These are phyloP conservation scores for Eristalis pertinax DNA, from an alignment of 2,888 invertebrate species.

Conservation along the genomic window DNA sequence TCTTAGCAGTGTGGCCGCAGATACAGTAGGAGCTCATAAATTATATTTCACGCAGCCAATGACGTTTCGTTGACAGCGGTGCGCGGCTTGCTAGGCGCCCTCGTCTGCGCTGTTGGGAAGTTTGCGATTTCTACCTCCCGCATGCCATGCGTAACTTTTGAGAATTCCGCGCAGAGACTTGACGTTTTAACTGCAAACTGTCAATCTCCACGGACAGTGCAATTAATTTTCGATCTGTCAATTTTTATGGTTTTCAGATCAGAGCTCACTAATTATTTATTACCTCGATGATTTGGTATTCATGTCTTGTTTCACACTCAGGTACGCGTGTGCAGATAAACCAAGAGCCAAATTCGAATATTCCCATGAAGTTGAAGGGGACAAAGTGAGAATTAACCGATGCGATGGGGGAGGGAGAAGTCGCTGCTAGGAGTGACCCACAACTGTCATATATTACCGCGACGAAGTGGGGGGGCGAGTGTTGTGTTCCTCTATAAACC, in stretches of 20 bases:
- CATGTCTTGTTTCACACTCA: constrained; percentile 43
- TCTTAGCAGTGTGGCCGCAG: constrained; percentile 18
- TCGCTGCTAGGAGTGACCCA: constrained; percentile 26
- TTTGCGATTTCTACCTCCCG: constrained; percentile 23
- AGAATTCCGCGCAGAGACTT: constrained; percentile 27
- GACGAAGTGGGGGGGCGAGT: constrained; percentile 3
- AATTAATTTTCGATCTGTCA: constrained; percentile 59
- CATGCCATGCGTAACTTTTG: not conserved
- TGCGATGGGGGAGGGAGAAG: not conserved
- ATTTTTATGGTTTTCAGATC: constrained; percentile 63
- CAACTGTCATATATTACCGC: constrained; percentile 59
- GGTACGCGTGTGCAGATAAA: constrained; percentile 25
- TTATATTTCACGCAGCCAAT: constrained; percentile 45
- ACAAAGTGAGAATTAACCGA: not conserved
- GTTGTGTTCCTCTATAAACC: not conserved
- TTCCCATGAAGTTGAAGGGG: constrained; percentile 21
- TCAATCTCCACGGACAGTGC: constrained; percentile 20
- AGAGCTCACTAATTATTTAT: constrained; percentile 57
- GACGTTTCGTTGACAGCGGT: constrained; percentile 36
- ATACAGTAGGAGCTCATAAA: constrained; percentile 56
- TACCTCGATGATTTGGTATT: constrained; percentile 45
- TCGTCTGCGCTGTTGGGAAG: not conserved
- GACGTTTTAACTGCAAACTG: constrained; percentile 55
- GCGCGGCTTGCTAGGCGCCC: constrained; percentile 4
- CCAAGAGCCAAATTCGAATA: not conserved